Percentiles rank a stretch among this genome's conserved stretches.
These are phyloP conservation scores for Chrysolina haemoptera DNA, from an alignment of 2,888 invertebrate genomes.

Conservation along the genomic window DNA sequence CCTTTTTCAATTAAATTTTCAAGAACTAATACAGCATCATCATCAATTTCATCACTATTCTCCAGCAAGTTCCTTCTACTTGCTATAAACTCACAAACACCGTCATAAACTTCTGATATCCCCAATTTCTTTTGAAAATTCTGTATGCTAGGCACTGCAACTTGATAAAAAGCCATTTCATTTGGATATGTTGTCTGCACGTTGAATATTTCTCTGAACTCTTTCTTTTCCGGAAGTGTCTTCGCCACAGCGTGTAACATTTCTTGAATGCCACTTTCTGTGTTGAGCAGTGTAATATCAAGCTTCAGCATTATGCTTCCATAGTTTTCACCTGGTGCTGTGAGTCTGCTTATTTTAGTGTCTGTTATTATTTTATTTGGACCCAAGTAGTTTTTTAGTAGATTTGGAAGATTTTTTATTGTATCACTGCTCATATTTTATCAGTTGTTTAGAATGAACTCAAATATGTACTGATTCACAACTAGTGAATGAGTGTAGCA, in stretches of 20 bases:
- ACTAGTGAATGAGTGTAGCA: too few relatives aligned
- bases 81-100: slow-evolving; percentile 59
- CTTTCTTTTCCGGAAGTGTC: slow-evolving; percentile 40
- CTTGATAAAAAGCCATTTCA: slow-evolving; percentile 72
- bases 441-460: neutral
- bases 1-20: slow-evolving; percentile 68
- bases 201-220: slow-evolving; percentile 69
- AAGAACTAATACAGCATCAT: slow-evolving; percentile 71
- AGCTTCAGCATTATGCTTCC: slow-evolving; percentile 72
- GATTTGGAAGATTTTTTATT: slow-evolving; percentile 28
- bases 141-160: slow-evolving; percentile 69
- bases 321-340: slow-evolving; percentile 74
- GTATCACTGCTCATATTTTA: neutral
- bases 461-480: too few relatives aligned
- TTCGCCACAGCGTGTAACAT: slow-evolving; percentile 63
- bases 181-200: slow-evolving; percentile 71
- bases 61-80: slow-evolving; percentile 54
- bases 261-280: slow-evolving; percentile 12
- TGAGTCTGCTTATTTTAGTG: slow-evolving; percentile 62
- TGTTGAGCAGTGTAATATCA: slow-evolving; percentile 42
- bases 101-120: slow-evolving; percentile 65
- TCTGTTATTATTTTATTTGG: slow-evolving; percentile 17
- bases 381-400: slow-evolving; percentile 17
- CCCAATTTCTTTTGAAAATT: slow-evolving; percentile 68
- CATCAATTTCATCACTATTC: slow-evolving; percentile 65